A percentile compares a stretch with the other conserved stretches of the same genome.
phyloP scores from a whole-genome alignment of 2,888 invertebrate genomes.

The Unio delphinus region DNA sequence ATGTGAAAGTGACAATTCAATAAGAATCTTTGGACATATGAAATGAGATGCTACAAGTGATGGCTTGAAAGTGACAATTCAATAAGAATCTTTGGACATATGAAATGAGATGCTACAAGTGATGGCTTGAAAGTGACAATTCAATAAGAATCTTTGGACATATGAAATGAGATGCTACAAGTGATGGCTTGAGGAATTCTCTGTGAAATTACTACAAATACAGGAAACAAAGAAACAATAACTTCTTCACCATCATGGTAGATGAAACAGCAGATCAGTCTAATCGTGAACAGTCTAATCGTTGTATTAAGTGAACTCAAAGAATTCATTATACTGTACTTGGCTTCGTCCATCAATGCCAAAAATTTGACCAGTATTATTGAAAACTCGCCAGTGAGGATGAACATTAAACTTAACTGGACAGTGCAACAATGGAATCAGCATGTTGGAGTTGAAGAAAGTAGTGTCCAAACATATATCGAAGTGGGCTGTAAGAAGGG shows the following conservation, averaged over 20 bases:
- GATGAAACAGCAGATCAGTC: conserved; percentile 35
- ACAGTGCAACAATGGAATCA: conserved; percentile 34
- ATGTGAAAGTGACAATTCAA: conserved; percentile 17
- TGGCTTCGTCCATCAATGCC: conserved; percentile 19
- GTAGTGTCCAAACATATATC: conserved; percentile 25
- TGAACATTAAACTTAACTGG: conserved; percentile 31
- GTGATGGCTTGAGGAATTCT: conserved; percentile 29
- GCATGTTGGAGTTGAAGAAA: conserved; percentile 28
- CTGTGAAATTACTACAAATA: conserved; percentile 11
- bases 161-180: conserved; percentile 38
- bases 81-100: conserved; percentile 31
- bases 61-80: conserved; percentile 24
- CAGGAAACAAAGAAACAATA: conserved; percentile 6
- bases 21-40: conserved; percentile 36
- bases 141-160: conserved; percentile 30
- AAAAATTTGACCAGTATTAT: conserved; percentile 21
- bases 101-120: conserved; percentile 40
- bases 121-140: conserved; percentile 27
- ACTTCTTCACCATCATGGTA: conserved; percentile 33
- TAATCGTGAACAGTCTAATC: conserved; percentile 43
- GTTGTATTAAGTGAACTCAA: conserved; percentile 28
- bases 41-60: conserved; percentile 36
- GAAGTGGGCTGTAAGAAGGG: conserved; percentile 15
- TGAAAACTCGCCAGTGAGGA: conserved; percentile 23
- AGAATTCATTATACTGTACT: conserved; percentile 37